phyloP scores from a whole-genome alignment of 2,888 invertebrate genomes.

The Anthophora plumipes region DNA sequence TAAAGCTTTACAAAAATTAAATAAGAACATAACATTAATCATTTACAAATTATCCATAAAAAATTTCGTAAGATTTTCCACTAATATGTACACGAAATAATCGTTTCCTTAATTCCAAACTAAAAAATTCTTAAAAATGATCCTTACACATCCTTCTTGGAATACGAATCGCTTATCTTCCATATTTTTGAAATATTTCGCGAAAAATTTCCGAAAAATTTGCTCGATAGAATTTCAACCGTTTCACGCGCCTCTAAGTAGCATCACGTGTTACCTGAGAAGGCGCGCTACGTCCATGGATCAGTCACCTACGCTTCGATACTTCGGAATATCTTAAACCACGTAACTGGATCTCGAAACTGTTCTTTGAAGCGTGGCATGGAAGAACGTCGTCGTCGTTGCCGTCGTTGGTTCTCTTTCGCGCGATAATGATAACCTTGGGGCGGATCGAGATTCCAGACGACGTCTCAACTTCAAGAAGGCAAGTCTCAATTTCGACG shows the following conservation, averaged over 20 bases:
- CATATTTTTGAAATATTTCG: too few relatives aligned
- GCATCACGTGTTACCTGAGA: constrained; percentile 39
- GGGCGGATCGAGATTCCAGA: constrained; percentile 46
- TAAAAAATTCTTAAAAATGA: too few relatives aligned
- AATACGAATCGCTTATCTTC: too few relatives aligned
- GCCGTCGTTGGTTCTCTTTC: constrained; percentile 16
- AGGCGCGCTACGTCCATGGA: constrained; percentile 15
- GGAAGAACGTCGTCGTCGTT: constrained; percentile 24
- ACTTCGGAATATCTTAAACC: constrained; percentile 56
- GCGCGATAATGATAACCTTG: constrained; percentile 50
- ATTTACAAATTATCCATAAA: too few relatives aligned
- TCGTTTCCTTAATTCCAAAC: too few relatives aligned
- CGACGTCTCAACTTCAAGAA: constrained; percentile 34
- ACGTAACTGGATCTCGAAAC: constrained; percentile 56
- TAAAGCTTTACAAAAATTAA: too few relatives aligned
- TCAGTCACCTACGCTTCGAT: constrained; percentile 48
- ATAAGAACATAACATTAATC: too few relatives aligned
- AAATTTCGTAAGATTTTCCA: too few relatives aligned
- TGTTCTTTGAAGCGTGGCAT: constrained; percentile 48
- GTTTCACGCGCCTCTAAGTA: constrained; percentile 33
- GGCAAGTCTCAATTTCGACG: constrained; percentile 38
- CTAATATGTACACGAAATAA: too few relatives aligned
- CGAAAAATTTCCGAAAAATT: not conserved
- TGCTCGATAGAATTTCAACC: constrained; percentile 20
- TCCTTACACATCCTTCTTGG: too few relatives aligned